Percentiles rank a stretch among this genome's conserved stretches.
Evolutionary conservation across 92 coral and sea anemone genomes (phyloP).

Genomic region (Porites evermanni): DNA sequence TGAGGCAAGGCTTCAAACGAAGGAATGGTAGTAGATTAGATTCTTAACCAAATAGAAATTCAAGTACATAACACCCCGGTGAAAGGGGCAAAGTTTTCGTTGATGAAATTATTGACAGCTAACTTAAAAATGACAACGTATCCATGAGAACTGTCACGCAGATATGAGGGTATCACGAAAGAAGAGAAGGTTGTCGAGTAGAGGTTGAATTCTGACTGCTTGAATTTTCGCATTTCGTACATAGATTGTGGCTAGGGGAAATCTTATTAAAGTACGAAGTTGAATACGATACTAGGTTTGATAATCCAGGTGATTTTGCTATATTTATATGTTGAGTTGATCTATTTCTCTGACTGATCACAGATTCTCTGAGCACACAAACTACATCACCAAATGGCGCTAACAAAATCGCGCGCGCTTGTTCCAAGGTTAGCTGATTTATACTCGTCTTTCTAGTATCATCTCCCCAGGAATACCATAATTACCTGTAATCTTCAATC

Average conservation of each 20-base stretch:
- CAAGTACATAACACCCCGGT: conserved; percentile 44
- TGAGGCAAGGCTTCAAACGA: conserved; percentile 43
- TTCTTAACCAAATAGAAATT: conserved; percentile 16
- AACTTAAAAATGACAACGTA: conserved; percentile 9
- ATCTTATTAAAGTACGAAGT: background rate
- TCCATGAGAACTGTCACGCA: conserved; percentile 37
- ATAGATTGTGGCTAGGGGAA: background rate
- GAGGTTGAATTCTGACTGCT: background rate
- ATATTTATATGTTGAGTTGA: background rate
- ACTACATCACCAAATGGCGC: conserved; percentile 10
- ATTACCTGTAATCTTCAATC: conserved; percentile 52
- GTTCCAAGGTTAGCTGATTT: background rate
- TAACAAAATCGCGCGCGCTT: background rate
- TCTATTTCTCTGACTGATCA: background rate
- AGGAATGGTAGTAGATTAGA: conserved; percentile 37
- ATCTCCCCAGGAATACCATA: background rate
- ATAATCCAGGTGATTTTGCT: background rate
- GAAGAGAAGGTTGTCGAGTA: background rate
- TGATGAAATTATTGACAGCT: conserved; percentile 28
- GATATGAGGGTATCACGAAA: background rate
- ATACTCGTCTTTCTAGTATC: background rate
- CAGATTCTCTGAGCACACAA: background rate
- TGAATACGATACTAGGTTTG: background rate
- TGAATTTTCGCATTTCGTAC: background rate
- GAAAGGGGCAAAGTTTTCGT: conserved; percentile 7